phyloP scores from a whole-genome alignment of 1,140 invertebrate genomes.

The Riptortus pedestris region DNA sequence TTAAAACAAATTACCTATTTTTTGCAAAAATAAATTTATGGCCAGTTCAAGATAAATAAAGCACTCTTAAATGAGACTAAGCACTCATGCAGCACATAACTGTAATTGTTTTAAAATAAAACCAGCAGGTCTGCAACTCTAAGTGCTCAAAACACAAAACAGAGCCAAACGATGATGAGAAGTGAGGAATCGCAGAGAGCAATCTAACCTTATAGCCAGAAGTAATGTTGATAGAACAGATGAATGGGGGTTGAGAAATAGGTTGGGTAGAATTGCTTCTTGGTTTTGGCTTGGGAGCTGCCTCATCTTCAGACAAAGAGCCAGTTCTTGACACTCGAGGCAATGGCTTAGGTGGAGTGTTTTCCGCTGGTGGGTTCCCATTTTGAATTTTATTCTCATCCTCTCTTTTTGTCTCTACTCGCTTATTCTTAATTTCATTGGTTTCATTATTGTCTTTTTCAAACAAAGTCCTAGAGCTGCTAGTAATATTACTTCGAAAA shows the following conservation, averaged over 20 bases:
- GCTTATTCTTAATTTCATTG: slow-evolving; percentile 32
- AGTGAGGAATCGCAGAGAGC: too few relatives aligned
- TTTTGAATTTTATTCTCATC: slow-evolving; percentile 33
- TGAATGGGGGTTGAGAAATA: slow-evolving; percentile 13
- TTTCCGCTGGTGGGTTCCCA: slow-evolving; percentile 30
- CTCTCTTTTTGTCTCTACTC: slow-evolving; percentile 33
- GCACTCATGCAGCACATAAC: too few relatives aligned
- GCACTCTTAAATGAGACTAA: too few relatives aligned
- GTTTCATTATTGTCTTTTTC: slow-evolving; percentile 33
- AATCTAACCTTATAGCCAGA: slow-evolving; percentile 57
- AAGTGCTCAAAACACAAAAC: slow-evolving; percentile 24
- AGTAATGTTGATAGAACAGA: slow-evolving; percentile 33
- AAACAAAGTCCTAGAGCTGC: slow-evolving; percentile 28
- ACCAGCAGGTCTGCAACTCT: not conserved
- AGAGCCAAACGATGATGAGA: not conserved
- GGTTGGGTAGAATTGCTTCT: slow-evolving; percentile 29
- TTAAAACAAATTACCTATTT: too few relatives aligned
- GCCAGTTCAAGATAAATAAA: too few relatives aligned
- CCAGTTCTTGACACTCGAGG: slow-evolving; percentile 48
- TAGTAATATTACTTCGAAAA: slow-evolving; percentile 27
- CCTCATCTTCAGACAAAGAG: slow-evolving; percentile 38
- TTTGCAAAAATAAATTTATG: too few relatives aligned
- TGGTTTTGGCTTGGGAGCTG: slow-evolving; percentile 54
- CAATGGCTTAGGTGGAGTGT: slow-evolving; percentile 56
- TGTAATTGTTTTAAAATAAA: too few relatives aligned